phyloP scores from a whole-genome alignment of 2,888 invertebrate genomes.

The Lycia hirtaria region DNA sequence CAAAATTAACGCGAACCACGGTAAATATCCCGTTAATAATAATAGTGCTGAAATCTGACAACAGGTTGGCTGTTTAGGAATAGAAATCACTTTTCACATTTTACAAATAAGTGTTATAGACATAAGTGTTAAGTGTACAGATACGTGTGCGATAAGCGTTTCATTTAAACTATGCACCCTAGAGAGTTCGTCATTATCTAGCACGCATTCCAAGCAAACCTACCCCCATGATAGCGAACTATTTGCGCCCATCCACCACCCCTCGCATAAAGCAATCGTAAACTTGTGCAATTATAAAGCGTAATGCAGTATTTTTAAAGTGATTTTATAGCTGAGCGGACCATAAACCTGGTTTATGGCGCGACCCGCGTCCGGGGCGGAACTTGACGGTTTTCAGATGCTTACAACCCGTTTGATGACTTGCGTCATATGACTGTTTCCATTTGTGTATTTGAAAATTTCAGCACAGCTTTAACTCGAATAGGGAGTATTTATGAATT shows the following conservation, averaged over 20 bases:
- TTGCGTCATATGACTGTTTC: too few species aligned
- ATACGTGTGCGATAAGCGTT: too few species aligned
- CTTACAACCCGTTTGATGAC: neutral
- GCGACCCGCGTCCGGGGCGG: constrained; percentile 9
- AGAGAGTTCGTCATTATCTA: neutral
- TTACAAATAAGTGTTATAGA: too few species aligned
- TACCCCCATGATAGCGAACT: constrained; percentile 7
- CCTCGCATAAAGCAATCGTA: constrained; percentile 26
- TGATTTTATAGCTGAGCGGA: constrained; percentile 37
- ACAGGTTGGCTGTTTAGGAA: too few species aligned
- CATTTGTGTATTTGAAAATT: too few species aligned
- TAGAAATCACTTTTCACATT: too few species aligned
- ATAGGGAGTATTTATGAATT: too few species aligned
- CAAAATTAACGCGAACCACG: too few species aligned
- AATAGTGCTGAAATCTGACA: too few species aligned
- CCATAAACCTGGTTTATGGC: constrained; percentile 37
- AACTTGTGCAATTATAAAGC: constrained; percentile 31
- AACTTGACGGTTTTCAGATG: constrained; percentile 8
- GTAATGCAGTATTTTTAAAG: constrained; percentile 38
- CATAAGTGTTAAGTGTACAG: too few species aligned
- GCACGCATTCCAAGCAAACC: neutral
- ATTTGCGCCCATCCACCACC: constrained; percentile 19
- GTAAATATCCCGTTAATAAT: too few species aligned
- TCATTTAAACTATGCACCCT: neutral
- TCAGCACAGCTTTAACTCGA: too few species aligned